Evolutionary conservation across 2,888 invertebrate genomes (phyloP), one percentile per base, ranked within the genome.

Genomic region (Tiphia femorata): DNA sequence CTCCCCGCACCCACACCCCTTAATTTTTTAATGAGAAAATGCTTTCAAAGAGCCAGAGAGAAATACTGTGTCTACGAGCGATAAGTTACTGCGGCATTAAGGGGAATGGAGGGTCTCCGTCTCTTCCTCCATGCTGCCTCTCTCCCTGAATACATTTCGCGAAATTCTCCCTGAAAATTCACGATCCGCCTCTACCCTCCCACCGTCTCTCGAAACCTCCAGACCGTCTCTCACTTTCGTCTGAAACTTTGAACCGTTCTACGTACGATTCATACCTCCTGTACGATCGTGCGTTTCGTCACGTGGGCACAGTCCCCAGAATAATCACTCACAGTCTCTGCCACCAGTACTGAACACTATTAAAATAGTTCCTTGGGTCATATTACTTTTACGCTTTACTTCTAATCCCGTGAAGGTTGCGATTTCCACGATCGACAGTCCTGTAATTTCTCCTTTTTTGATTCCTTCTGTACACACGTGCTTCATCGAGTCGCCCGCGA

Each of bases 1-100:
- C 12, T 6, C 40, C 52, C 53, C 65, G 61, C 53, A 58, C 53
- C 60, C 59, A 65, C 73, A 65, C 70, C 72, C 81, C 79, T 81
- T 83, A 84, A 83, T 83, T 87, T 87, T 87, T 87, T 87, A 87
- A 87, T 87, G 87, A 87, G 87, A 85, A 86, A 87, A 87, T 87
- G 87, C 87, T 87, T 87, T 87, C 87, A 87, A 86, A 86, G 86
- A 86, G 84, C 79, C 75, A 64, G 75, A 75, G 79, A 80, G 80
- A 82, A 80, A 82, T 82, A 81, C 78, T 72, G 75, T 75, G 78
- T 80, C 81, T 78, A 78, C 75, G 78, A 76, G 78, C 79, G 76
- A 83, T 82, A 81, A 83, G 79, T 82, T 81, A 82, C 77, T 73
- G 67, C 60, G 63, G 72, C 71, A 72, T 70, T 73, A 71, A 76